Conservation (phyloP, 2,113 vertebrate species). For the Camelus dromedarius region DNA sequence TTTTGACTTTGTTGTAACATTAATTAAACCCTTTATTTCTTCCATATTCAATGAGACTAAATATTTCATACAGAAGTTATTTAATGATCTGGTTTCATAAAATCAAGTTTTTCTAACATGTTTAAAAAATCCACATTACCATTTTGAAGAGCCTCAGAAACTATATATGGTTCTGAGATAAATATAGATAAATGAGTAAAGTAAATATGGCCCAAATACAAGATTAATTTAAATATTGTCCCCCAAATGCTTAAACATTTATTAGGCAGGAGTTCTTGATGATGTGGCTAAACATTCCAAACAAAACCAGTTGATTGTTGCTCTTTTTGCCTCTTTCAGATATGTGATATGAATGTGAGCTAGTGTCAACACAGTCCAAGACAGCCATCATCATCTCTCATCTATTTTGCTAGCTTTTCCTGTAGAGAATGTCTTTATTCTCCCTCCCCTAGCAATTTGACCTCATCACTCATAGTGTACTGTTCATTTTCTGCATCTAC, state of each 20-base stretch:
- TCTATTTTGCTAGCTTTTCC: neutral
- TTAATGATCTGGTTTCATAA: neutral
- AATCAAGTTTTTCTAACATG: neutral
- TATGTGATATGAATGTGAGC: neutral
- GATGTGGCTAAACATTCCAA: neutral
- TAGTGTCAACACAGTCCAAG: neutral
- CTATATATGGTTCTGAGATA: neutral
- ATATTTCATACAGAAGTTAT: neutral
- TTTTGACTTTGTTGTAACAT: neutral
- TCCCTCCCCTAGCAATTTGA: neutral
- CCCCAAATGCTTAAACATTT: neutral
- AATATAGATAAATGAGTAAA: neutral
- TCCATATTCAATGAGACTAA: neutral
- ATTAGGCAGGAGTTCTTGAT: neutral
- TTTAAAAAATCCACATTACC: neutral
- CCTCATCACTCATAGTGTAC: neutral
- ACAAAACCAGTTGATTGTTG: neutral
- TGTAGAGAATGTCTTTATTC: neutral
- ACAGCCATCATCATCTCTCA: neutral
- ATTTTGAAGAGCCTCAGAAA: slow-evolving; percentile 22
- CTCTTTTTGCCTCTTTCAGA: neutral
- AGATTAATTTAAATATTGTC: neutral
- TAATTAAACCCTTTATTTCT: slow-evolving; percentile 21
- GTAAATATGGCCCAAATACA: neutral
- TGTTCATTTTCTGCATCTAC: neutral